Conservation (phyloP, 2,888 invertebrate species). For the Odontocolon sp. region DNA sequence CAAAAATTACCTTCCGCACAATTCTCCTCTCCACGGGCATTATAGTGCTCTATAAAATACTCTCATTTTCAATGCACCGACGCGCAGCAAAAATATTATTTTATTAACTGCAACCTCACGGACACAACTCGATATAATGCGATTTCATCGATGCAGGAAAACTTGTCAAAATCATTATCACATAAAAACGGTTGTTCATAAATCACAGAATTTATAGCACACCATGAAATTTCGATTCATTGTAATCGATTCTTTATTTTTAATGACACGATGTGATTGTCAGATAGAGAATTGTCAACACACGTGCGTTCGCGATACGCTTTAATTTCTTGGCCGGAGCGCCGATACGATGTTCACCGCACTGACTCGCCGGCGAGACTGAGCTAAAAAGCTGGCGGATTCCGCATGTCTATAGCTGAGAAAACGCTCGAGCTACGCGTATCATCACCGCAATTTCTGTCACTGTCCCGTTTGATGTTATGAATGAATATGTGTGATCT, state of each 20-base stretch:
- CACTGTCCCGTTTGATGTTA: constrained; percentile 3
- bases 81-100: constrained; percentile 17
- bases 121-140: too few species aligned
- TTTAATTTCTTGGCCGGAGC: constrained; percentile 17
- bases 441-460: constrained; percentile 6
- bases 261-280: too few species aligned
- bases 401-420: neutral
- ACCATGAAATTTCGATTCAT: too few species aligned
- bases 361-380: constrained; percentile 64
- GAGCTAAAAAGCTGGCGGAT: constrained; percentile 28
- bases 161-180: too few species aligned
- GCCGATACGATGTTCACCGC: constrained; percentile 55
- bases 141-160: too few species aligned
- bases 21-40: constrained; percentile 59
- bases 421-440: constrained; percentile 7
- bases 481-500: constrained; percentile 21
- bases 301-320: constrained; percentile 50
- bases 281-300: neutral
- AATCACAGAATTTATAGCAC: too few species aligned
- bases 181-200: too few species aligned
- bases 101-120: too few species aligned
- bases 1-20: constrained; percentile 60
- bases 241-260: too few species aligned
- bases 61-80: constrained; percentile 40
- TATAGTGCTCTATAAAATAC: constrained; percentile 44